Evolutionary conservation across 1,140 invertebrate genomes (phyloP), one percentile per base, ranked within the genome.

Genomic region (Pristionchus pacificus): DNA sequence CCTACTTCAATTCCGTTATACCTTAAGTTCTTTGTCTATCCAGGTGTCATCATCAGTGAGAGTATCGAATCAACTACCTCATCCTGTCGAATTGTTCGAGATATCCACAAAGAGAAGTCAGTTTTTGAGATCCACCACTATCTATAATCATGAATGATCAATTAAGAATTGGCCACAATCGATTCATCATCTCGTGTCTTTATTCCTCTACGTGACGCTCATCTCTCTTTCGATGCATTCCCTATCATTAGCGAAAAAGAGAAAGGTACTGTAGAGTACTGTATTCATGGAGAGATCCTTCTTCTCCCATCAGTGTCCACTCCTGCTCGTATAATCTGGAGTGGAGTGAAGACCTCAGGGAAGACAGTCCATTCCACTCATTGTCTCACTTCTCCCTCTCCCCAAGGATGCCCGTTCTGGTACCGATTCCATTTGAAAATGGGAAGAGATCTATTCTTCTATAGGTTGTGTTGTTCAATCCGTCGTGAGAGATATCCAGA

Each of bases 1-100:
- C n/a, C n/a, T n/a, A n/a, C n/a, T 49, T 49, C 38, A 49, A 49
- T 19, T 10, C 19, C 19, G 6, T 19, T 10, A 49, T 49, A 6
- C 6, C 19, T 6, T 49, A 49, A 6, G 19, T 6, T 19, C 38
- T 10, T 10, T 49, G 85, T 86, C 97, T 68, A 91, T 98, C n/a
- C 93, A 91, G n/a, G 90, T 98, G 2, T 88, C 93, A 68, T 97
- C 94, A 28, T 92, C 93, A 38, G 85, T 97, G 59, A 88, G 89
- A 67, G 85, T 97, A 1, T 85, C 88, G 3, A 98, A 98, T 86
- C 87, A 88, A 77, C 70, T 75, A 0, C 60, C 71, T 13, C 65
- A 75, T 68, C 63, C 71, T 33, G 66, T 74, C 24, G 59, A 68
- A 25, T 71, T 75, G 24, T 60, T 69, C 49, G 33, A 60, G 14